Evolutionary conservation across 2,113 vertebrate species (phyloP).

Genomic region (Actinemys pallida): DNA sequence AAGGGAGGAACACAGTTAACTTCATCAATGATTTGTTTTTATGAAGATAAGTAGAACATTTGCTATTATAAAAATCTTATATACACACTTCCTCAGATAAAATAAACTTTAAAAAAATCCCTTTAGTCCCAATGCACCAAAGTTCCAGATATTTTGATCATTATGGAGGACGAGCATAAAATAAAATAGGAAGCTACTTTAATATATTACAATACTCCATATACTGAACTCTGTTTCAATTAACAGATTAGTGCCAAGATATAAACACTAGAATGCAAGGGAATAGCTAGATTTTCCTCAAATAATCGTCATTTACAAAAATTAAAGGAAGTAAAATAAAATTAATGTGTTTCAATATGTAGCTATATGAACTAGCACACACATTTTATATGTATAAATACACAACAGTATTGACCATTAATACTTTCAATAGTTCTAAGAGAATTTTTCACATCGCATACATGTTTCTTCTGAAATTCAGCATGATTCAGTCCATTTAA

Average conservation of each 20-base stretch:
- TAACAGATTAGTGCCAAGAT: not conserved
- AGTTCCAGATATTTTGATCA: not conserved
- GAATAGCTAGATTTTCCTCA: not conserved
- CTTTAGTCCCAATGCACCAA: not conserved
- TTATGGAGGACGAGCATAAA: not conserved
- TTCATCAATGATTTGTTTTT: not conserved
- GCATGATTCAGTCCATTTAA: slow-evolving; percentile 16
- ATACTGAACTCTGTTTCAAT: not conserved
- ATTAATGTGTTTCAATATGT: not conserved
- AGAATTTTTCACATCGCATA: slow-evolving; percentile 57
- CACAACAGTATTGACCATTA: not conserved
- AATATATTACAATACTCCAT: not conserved
- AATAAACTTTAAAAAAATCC: rapidly evolving
- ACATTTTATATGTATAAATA: not conserved
- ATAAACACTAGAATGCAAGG: rapidly evolving
- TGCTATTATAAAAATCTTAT: not conserved
- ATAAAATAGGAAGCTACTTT: not conserved
- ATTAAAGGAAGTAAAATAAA: not conserved
- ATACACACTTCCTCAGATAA: rapidly evolving
- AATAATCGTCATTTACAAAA: not conserved
- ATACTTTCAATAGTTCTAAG: not conserved
- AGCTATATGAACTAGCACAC: not conserved
- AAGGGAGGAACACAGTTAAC: not conserved
- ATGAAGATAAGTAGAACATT: not conserved
- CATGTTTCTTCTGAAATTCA: slow-evolving; percentile 31